Evolutionary conservation across 2,113 vertebrate genomes (phyloP), one percentile per base, ranked within the genome.

Genomic region (Verasper variegatus): DNA sequence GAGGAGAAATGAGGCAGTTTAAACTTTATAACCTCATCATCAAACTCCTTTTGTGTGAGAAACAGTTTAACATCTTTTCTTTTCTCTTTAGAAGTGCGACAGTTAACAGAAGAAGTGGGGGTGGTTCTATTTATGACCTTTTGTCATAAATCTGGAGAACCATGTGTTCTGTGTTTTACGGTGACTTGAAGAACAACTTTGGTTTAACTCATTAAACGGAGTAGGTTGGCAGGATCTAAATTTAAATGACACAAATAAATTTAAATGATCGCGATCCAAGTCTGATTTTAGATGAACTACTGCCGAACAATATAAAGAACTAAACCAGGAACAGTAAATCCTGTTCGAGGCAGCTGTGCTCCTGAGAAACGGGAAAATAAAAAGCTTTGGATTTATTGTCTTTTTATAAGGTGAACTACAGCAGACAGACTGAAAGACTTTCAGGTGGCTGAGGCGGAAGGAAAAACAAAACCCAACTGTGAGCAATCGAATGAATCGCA

Each of bases 321-420:
- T 5, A 4, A 15, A 24, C 7, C 12, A 42, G 27, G 21, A 63
- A 60, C 17, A 59, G 45, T 3, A 10, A 37, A 37, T 18, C 15
- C 31, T 6, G 31, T 7, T 31, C 13, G 35, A 4, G 20, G 24
- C 5, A 20, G n/a, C 27, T 68, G 20, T n/a, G 20, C 2, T 17
- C 6, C 8, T n/a, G 51, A 54, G 5, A 21, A 54, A 54, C 0
- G 11, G 51, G 51, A 54, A 54, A 54, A 21, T 77, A 66, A 85
- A 84, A 73, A 15, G 12, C 60, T 40, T 81, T 85, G 77, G 75
- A 86, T 82, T 80, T 71, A 75, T 68, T 2, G 18, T 52, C 59
- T 75, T 62, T 75, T 70, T 27, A 40, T 47, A 73, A 76, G 71
- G 35, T 80, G 64, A 83, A 81, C 71, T 18, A 40, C 65, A 60